A percentile compares a stretch with the other conserved stretches of the same genome.
Conservation (phyloP, 2,113 vertebrate species). For the human (Homo sapiens) region GRCh38 chr11:37558001-37558500, state of each 20-base stretch:
- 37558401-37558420: background rate
- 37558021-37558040: slow-evolving; percentile 37
- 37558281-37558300: background rate
- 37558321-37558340: background rate
- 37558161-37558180: background rate
- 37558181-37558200: background rate
- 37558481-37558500: slow-evolving; percentile 12
- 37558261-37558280: slow-evolving; percentile 60
- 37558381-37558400: slow-evolving; percentile 9
- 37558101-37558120: background rate
- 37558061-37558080: background rate
- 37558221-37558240: background rate
- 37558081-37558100: slow-evolving; percentile 23
- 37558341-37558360: slow-evolving; percentile 52
- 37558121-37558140: slow-evolving; percentile 39
- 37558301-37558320: background rate
- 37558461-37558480: background rate
- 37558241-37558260: slow-evolving; percentile 49
- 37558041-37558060: background rate
- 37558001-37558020: background rate
- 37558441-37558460: background rate
- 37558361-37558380: slow-evolving; percentile 40
- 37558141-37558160: background rate
- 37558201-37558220: slow-evolving; percentile 52
- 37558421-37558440: slow-evolving; percentile 3